These are phyloP conservation scores for Anorthoa munda DNA, from an alignment of 2,888 invertebrate genomes.

Conservation along the genomic window DNA sequence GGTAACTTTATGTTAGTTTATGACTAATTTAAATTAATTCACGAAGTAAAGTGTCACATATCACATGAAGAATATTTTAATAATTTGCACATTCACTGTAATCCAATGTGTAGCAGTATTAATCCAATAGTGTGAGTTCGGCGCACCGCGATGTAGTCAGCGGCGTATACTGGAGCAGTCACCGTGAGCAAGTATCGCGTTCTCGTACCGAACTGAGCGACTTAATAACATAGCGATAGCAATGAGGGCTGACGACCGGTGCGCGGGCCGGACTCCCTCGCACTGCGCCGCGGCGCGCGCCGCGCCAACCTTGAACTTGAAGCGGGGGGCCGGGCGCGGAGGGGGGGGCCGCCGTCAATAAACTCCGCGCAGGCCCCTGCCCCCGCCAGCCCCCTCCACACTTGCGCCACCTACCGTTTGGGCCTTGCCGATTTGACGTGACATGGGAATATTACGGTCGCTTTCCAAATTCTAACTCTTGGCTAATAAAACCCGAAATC, in stretches of 20 bases:
- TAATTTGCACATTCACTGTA: constrained; percentile 86
- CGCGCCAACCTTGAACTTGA: constrained; percentile 92
- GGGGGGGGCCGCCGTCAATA: constrained; percentile 89
- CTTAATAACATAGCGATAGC: constrained; percentile 85
- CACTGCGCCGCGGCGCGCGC: constrained; percentile 91
- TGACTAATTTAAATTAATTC: constrained; percentile 76
- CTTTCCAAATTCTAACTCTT: constrained; percentile 67
- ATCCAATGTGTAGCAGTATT: constrained; percentile 80
- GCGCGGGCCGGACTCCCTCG: constrained; percentile 91
- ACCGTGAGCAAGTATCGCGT: constrained; percentile 82
- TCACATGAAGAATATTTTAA: constrained; percentile 73
- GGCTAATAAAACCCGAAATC: constrained; percentile 51
- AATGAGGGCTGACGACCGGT: constrained; percentile 90
- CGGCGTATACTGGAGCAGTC: constrained; percentile 76
- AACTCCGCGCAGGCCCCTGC: constrained; percentile 89
- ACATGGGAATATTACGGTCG: constrained; percentile 72
- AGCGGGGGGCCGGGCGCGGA: constrained; percentile 81
- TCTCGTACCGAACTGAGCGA: constrained; percentile 83
- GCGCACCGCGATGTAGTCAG: constrained; percentile 78
- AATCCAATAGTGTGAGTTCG: constrained; percentile 81
- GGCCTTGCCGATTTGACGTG: constrained; percentile 76
- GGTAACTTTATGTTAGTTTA: constrained; percentile 85
- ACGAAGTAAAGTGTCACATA: constrained; percentile 83
- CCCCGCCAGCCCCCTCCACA: constrained; percentile 76
- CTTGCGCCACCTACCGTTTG: constrained; percentile 72